Evolutionary conservation across 1,140 invertebrate species (phyloP).

Genomic region (Dufourea novaeangliae): DNA sequence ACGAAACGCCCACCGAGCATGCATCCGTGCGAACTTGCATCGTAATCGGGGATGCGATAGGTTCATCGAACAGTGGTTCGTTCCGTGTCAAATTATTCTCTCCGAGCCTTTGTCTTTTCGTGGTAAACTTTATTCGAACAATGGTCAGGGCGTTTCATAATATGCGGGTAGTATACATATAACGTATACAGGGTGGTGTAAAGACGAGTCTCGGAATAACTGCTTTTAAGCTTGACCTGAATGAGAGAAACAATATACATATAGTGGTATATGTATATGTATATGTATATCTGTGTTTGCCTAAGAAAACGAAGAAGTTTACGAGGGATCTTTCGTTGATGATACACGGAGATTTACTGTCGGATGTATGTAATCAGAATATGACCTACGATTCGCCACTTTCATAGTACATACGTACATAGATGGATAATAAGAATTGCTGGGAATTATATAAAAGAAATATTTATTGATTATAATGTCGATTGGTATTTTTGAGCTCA

Average conservation of each 20-base stretch:
- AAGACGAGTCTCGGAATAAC: neutral
- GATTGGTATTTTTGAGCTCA: too few relatives aligned
- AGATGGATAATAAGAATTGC: too few relatives aligned
- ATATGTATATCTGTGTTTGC: neutral
- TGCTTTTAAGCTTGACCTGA: neutral
- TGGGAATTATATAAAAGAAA: too few relatives aligned
- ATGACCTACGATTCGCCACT: neutral
- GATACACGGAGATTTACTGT: neutral
- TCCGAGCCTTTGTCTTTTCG: neutral
- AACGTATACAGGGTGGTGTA: neutral
- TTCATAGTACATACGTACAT: too few relatives aligned
- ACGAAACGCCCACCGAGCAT: neutral
- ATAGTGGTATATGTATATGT: neutral
- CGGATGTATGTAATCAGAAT: neutral
- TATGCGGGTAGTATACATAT: too few relatives aligned
- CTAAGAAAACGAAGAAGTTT: constrained; percentile 1
- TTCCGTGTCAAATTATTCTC: neutral
- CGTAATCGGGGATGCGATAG: too few relatives aligned
- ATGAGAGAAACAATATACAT: neutral
- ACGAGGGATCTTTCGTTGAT: too few relatives aligned
- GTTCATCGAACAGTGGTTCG: too few relatives aligned
- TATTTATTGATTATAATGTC: too few relatives aligned
- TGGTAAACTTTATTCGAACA: neutral
- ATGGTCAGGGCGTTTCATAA: neutral
- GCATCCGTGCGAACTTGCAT: neutral